Evolutionary conservation across 1,140 invertebrate genomes (phyloP).

Genomic region (Pogonus chalceus): DNA sequence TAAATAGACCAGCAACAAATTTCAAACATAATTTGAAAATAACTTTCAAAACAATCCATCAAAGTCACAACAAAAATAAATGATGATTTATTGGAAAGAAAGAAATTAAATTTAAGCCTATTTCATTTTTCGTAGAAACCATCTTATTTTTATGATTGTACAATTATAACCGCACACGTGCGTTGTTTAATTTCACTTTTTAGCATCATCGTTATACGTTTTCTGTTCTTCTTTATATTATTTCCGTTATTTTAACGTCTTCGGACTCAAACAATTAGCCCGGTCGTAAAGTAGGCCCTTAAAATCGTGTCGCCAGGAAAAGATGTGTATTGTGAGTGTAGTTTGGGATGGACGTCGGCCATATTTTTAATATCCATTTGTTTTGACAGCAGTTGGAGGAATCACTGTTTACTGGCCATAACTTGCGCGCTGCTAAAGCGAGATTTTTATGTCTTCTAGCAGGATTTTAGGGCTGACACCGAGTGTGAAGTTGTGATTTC

Average conservation of each 20-base stretch:
- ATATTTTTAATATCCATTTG: constrained; percentile 7
- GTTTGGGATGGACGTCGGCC: background rate
- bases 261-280: background rate
- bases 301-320: background rate
- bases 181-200: too few relatives aligned
- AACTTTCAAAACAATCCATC: too few relatives aligned
- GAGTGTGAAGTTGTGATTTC: constrained; percentile 2
- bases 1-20: too few relatives aligned
- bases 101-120: too few relatives aligned
- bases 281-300: background rate
- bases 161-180: background rate
- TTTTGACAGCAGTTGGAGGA: constrained; percentile 3
- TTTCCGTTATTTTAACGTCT: background rate
- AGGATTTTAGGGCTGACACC: background rate
- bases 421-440: background rate
- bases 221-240: background rate
- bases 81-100: background rate
- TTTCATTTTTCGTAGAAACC: background rate
- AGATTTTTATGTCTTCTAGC: background rate
- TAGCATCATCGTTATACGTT: too few relatives aligned
- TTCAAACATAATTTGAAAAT: too few relatives aligned
- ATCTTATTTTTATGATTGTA: background rate
- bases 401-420: constrained; percentile 2
- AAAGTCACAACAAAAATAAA: too few relatives aligned
- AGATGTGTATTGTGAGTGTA: background rate